Evolutionary conservation across 2,113 vertebrate species (phyloP), one percentile per base, ranked within the genome.

Genomic region (Microcebus tavaratra): DNA sequence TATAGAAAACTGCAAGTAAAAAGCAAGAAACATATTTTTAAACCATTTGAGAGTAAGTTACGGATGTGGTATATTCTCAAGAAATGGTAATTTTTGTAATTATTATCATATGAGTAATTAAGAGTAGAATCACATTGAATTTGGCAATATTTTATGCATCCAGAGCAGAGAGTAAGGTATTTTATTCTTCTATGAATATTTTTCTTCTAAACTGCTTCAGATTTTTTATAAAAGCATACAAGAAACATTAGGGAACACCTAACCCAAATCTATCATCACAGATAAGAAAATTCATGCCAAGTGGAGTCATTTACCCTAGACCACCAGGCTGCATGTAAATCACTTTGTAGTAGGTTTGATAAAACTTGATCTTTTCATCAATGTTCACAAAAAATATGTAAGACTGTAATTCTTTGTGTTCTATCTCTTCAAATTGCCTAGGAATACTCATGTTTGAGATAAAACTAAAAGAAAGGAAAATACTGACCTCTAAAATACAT

Each of bases 391-490:
- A 95, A 55, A 53, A 90, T 55, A 45, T 34, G 15, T 36, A 91
- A 78, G 29, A 50, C 17, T 70, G 50, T 70, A 68, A 36, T 67
- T 76, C 3, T 82, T 88, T 50, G 18, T 50, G 34, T 55, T 11
- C 20, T 50, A 82, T 81, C 36, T 90, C 17, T 78, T 95, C 53
- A 78, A 73, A 86, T 72, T 36, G 20, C 27, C 39, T 83, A 59
- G 57, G 9, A 3, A 5, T 48, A 63, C 84, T 76, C 72, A 57
- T 17, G 83, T 68, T 61, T 70, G 50, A 57, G 36, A 6, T 93
- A 84, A 88, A 95, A 68, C 13, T 81, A 81, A 61, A 11, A 79
- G 42, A 88, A 48, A 93, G 67, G 53, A 94, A 86, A 76, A 48
- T 39, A 63, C 48, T 68, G 25, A 57, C 55, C 20, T 57, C 53